Base-by-base conservation (phyloP, 2,888 invertebrate genomes). In the Aradus depressus region DNA sequence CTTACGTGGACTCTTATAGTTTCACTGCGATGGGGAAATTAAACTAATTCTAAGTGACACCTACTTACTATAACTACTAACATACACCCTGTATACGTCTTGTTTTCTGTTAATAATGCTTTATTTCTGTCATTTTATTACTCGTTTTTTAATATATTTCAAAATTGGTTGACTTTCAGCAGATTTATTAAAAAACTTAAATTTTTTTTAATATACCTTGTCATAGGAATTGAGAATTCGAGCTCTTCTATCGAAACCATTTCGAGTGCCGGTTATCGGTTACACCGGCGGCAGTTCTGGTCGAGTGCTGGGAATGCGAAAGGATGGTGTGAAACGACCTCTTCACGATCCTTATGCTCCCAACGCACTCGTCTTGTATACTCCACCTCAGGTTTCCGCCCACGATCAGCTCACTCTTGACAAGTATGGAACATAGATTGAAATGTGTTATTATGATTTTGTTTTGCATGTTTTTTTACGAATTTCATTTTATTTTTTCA, bases 291-390 rank as follows among this genome's bases (percentile, higher is more conserved):
- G 76, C 19, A 79, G 80, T 6, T 77, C 76, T 62, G 77, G 79
- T 12, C 79, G 86, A 65, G 81, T 82, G 58, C 73, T 97, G 48
- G 97, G 96, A 0, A 75, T 93, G 61, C 72, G 71, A 62, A 74
- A 74, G 67, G 76, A 60, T 67, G 80, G 69, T 2, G 72, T 72
- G 10, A 68, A 76, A 58, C 75, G 83, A 57, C 74, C 96, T 0
- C 69, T 97, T 8, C 89, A 92, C 65, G 96, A 96, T 70, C 96
- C 96, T 0, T 79, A 81, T 61, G 92, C 85, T 61, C 89, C 91
- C 3, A 90, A 88, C 65, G 93, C 96, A 0, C 71, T 98, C 2
- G 81, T 98, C 19, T 71, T 98, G 42, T 93, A 83, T 64, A 70
- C 74, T 0, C 97, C 98, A 0, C 87, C 90, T 1, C 76, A 80